phyloP scores from a whole-genome alignment of 2,113 vertebrate genomes.

The Elephantulus edwardii region DNA sequence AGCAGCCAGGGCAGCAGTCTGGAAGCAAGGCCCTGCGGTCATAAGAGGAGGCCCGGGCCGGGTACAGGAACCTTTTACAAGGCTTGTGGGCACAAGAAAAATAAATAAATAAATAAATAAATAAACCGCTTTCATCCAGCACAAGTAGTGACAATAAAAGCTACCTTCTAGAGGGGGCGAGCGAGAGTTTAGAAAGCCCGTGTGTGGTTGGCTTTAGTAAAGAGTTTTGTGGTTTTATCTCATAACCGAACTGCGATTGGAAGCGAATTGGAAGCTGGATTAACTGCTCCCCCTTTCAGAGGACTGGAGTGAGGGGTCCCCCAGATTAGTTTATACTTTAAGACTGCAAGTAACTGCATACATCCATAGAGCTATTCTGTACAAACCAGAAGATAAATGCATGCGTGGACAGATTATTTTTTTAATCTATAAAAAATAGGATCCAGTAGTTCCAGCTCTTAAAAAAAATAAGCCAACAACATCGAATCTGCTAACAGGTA shows the following conservation, averaged over 20 bases:
- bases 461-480: too few relatives aligned
- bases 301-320: not conserved
- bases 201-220: constrained; percentile 30
- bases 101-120: constrained; percentile 68
- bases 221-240: constrained; percentile 5
- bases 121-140: constrained; percentile 56
- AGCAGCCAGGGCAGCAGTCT: constrained; percentile 57
- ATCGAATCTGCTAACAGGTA: not conserved
- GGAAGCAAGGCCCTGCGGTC: constrained; percentile 73
- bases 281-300: not conserved
- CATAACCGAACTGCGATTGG: not conserved
- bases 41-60: constrained; percentile 27
- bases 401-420: not conserved
- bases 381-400: accelerated
- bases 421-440: not conserved
- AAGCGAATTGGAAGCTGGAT: not conserved
- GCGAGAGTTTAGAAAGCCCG: constrained; percentile 67
- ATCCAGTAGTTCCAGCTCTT: not conserved
- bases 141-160: constrained; percentile 61
- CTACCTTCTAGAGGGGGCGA: constrained; percentile 42
- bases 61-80: constrained; percentile 67
- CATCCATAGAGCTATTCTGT: not conserved
- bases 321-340: not conserved
- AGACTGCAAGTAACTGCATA: not conserved
- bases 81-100: constrained; percentile 46